phyloP scores from a whole-genome alignment of 2,888 invertebrate species.

The Mylabris sibirica region DNA sequence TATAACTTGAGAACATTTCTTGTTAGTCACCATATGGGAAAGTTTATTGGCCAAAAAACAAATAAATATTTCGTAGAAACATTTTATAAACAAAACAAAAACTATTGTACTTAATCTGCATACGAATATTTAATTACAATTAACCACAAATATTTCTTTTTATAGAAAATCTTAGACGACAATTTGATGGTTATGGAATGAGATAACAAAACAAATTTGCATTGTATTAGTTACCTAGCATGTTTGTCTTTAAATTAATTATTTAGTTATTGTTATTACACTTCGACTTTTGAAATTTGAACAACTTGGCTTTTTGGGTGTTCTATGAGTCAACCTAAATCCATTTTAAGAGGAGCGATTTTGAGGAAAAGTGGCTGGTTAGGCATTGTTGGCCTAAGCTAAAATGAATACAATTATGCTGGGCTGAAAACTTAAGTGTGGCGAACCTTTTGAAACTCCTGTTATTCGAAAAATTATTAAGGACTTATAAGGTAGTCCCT shows the following conservation, averaged over 20 bases:
- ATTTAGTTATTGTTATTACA: neutral
- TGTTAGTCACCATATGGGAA: neutral
- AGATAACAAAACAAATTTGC: neutral
- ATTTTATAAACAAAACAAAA: neutral
- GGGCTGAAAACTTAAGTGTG: too few species aligned
- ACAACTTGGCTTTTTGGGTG: too few species aligned
- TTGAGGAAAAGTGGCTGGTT: too few species aligned
- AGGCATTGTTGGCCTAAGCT: too few species aligned
- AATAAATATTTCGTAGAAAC: neutral
- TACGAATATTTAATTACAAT: neutral
- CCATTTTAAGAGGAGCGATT: too few species aligned
- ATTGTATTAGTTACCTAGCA: neutral
- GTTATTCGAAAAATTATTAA: too few species aligned
- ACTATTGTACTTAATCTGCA: neutral
- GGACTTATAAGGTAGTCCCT: too few species aligned
- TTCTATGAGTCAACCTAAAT: too few species aligned
- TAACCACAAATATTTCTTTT: neutral
- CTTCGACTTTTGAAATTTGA: too few species aligned
- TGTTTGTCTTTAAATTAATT: neutral
- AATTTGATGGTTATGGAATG: neutral
- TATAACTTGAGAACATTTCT: neutral
- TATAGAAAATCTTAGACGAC: neutral
- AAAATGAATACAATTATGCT: too few species aligned
- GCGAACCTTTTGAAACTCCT: too few species aligned
- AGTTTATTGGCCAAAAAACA: neutral